A percentile compares a stretch with the other conserved stretches of the same genome.
Conservation (phyloP, 2,888 invertebrate species). For the Pollenia angustigena region DNA sequence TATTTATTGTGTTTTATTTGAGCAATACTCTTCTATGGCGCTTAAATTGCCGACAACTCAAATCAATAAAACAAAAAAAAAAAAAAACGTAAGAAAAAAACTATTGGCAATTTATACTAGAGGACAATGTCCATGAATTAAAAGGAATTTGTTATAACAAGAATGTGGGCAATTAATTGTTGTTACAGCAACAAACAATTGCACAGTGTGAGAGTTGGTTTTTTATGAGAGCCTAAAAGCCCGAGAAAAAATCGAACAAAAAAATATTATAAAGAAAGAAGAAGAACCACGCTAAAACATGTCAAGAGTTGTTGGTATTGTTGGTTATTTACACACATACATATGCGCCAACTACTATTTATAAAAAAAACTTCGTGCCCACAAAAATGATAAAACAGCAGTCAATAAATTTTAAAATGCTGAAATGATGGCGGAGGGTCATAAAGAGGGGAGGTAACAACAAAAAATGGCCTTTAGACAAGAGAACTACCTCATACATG, state of each 20-base stretch:
- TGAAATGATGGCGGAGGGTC: neutral
- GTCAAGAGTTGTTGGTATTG: neutral
- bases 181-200: neutral
- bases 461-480: too few relatives aligned
- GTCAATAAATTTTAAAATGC: neutral
- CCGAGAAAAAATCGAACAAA: conserved; percentile 36
- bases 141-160: conserved; percentile 7
- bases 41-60: conserved; percentile 27
- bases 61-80: neutral
- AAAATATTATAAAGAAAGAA: neutral
- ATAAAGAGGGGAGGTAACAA: neutral
- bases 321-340: conserved; percentile 1
- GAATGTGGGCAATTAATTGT: conserved; percentile 28
- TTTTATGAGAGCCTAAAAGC: conserved; percentile 39
- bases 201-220: neutral
- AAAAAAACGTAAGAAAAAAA: conserved; percentile 26
- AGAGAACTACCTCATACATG: too few relatives aligned
- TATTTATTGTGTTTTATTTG: conserved; percentile 8
- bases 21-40: conserved; percentile 36
- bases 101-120: conserved; percentile 33
- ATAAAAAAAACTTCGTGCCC: neutral
- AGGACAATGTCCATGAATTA: conserved; percentile 57
- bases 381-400: conserved; percentile 30
- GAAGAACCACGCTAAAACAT: conserved; percentile 24
- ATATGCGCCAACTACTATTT: neutral